Base-by-base conservation (phyloP, 1,140 invertebrate genomes). In the Neoseiulus cucumeris region DNA sequence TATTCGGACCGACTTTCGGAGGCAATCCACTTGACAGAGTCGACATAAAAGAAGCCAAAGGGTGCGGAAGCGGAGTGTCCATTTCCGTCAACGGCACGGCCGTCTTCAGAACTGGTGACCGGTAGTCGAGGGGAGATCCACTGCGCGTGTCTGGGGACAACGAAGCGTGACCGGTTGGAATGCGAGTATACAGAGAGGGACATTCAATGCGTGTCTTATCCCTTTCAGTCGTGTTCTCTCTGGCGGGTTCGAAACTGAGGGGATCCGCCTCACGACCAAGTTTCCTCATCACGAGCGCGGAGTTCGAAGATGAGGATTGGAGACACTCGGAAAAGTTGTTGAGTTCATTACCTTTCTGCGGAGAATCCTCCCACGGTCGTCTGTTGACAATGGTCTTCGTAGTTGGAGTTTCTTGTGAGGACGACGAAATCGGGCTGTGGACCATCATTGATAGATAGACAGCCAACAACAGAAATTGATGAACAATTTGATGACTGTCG, bases 371-470 rank as follows among this genome's bases (percentile, higher is more conserved):
- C 51, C 51, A 59, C 33, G 51, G 51, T 25, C 51, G 25, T 17
- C 51, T 12, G 51, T 59, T 59, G 51, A 59, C 51, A 25, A 59
- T 59, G 51, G 51, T 33, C 33, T 59, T 59, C 25, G 51, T 33
- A 2, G 51, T 59, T 17, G 51, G 51, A 59, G 51, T 59, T 59
- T 59, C 51, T 20, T 59, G 51, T 18, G 51, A 59, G 2, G 51
- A 59, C 14, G 51, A 59, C 51, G 51, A 59, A 33, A 59, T 59
- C 22, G 51, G 51, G 33, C 51, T 59, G 22, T 59, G 51, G 25
- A 59, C 51, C 51, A 59, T 59, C 51, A 59, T 59, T 25, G 12
- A 39, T 39, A 39, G 12, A 39, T 39, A 39, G 33, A 39, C 33
- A 9, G 33, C 33, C 33, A 6, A 39, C 33, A 39, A 39, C 33